A percentile compares a stretch with the other conserved stretches of the same genome.
phyloP scores from a whole-genome alignment of 1,140 invertebrate species.

The Zaprionus kolodkinae region DNA sequence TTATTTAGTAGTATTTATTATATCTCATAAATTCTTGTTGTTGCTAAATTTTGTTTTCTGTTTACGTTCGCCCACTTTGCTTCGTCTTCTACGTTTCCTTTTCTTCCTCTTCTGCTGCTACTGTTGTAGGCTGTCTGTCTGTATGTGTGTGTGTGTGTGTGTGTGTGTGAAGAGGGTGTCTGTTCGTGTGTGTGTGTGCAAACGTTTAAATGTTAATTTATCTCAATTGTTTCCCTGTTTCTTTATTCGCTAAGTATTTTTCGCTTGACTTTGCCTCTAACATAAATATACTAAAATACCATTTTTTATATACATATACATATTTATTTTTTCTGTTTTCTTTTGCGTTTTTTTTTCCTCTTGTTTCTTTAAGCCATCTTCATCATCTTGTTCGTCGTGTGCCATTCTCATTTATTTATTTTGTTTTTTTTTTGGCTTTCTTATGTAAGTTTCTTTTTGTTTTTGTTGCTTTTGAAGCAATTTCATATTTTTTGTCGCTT shows the following conservation, averaged over 20 bases:
- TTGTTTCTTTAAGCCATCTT: conserved; percentile 51
- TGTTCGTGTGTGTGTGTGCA: conserved; percentile 18
- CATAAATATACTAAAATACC: conserved; percentile 80
- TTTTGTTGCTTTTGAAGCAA: conserved; percentile 79
- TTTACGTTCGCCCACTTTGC: conserved; percentile 31
- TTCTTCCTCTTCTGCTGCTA: conserved; percentile 20
- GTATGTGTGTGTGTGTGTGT: conserved; percentile 16
- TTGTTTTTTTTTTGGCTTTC: conserved; percentile 22
- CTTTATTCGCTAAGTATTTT: conserved; percentile 79
- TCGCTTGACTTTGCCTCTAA: conserved; percentile 57
- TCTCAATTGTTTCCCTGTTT: conserved; percentile 83
- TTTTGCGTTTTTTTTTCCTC: conserved; percentile 33
- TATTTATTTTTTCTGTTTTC: conserved; percentile 39
- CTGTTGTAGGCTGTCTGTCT: conserved; percentile 33
- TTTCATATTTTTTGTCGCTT: conserved; percentile 49
- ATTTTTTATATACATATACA: conserved; percentile 63
- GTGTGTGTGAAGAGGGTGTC: conserved; percentile 11
- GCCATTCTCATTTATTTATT: conserved; percentile 35
- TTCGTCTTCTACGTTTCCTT: background rate
- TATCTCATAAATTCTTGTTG: conserved; percentile 83
- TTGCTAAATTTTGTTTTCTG: conserved; percentile 82
- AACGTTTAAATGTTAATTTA: conserved; percentile 80
- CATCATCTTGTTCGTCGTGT: conserved; percentile 56
- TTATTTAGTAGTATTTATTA: conserved; percentile 67
- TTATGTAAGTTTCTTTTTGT: conserved; percentile 29